Percentiles rank a stretch among this genome's conserved stretches.
phyloP scores from a whole-genome alignment of 2,797 vertebrate genomes.

The Girardinus metallicus region DNA sequence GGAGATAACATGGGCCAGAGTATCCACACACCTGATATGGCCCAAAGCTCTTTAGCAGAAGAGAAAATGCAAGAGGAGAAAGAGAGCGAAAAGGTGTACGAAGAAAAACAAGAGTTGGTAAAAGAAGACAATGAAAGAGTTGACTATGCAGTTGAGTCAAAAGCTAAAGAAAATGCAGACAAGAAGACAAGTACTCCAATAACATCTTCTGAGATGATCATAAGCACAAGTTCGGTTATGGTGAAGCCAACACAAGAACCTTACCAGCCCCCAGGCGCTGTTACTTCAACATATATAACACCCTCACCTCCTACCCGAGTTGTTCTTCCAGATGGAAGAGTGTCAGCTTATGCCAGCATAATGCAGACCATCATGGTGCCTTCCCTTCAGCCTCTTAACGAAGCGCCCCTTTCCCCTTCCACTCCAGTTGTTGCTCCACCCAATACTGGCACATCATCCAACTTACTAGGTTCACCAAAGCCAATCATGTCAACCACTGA shows the following conservation, averaged over 20 bases:
- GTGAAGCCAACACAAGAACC: slow-evolving; percentile 61
- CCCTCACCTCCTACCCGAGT: slow-evolving; percentile 68
- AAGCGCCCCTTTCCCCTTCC: slow-evolving; percentile 48
- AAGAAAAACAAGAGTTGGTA: slow-evolving; percentile 60
- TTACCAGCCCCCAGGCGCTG: slow-evolving; percentile 44
- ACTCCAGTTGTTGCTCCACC: slow-evolving; percentile 37
- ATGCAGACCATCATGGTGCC: slow-evolving; percentile 90
- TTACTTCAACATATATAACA: slow-evolving; percentile 58
- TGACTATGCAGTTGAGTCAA: slow-evolving; percentile 47
- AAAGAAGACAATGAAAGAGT: slow-evolving; percentile 60
- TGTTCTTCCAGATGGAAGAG: slow-evolving; percentile 83
- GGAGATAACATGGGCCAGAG: slow-evolving; percentile 65
- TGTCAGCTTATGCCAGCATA: slow-evolving; percentile 91
- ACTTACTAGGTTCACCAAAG: slow-evolving; percentile 49
- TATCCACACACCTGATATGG: slow-evolving; percentile 54
- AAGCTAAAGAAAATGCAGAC: slow-evolving; percentile 51
- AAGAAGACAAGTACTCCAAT: slow-evolving; percentile 39
- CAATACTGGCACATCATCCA: slow-evolving; percentile 30
- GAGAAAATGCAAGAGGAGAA: slow-evolving; percentile 73
- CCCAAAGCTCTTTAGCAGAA: slow-evolving; percentile 56
- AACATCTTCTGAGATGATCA: slow-evolving; percentile 68
- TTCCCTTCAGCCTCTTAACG: slow-evolving; percentile 49
- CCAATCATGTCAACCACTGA: slow-evolving; percentile 69
- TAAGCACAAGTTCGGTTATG: slow-evolving; percentile 69
- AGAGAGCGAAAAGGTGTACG: slow-evolving; percentile 48